These are phyloP conservation scores for Tethya wilhelma DNA, from an alignment of 37 sponge, comb jelly and placozoan species.

Conservation along the genomic window DNA sequence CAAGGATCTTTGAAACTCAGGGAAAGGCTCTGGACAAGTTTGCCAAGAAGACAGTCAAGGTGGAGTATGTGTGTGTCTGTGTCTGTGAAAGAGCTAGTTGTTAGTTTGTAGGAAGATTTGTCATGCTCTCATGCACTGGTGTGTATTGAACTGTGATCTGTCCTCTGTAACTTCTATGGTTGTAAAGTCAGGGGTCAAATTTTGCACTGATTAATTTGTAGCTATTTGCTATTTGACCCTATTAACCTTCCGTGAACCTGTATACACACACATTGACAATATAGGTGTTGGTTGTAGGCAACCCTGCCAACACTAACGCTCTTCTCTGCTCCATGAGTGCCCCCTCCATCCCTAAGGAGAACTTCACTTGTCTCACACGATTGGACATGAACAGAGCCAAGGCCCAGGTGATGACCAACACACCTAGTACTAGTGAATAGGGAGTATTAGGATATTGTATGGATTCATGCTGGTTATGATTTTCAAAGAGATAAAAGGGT, in stretches of 20 bases:
- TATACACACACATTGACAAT: not conserved
- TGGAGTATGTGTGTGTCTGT: constrained; percentile 4
- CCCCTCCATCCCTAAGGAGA: constrained; percentile 84
- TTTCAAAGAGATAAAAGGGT: not conserved
- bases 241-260: no score
- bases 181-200: no score
- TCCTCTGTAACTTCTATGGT: not conserved
- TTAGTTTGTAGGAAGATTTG: not conserved
- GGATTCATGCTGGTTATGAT: not conserved
- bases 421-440: not conserved
- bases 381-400: constrained; percentile 96
- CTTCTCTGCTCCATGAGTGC: constrained; percentile 79
- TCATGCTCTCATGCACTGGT: not conserved
- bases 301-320: constrained; percentile 99
- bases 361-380: constrained; percentile 96
- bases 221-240: no score
- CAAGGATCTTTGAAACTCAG: constrained; percentile 89
- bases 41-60: constrained; percentile 98
- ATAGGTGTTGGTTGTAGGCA: constrained; percentile 96
- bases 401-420: constrained; percentile 70
- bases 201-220: no score
- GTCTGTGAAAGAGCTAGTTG: not conserved
- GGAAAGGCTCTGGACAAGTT: constrained; percentile 83
- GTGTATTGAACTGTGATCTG: not conserved
- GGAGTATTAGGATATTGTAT: not conserved